phyloP scores from a whole-genome alignment of 37 sponge, comb jelly and placozoan genomes.

The Petrosia ficiformis region DNA sequence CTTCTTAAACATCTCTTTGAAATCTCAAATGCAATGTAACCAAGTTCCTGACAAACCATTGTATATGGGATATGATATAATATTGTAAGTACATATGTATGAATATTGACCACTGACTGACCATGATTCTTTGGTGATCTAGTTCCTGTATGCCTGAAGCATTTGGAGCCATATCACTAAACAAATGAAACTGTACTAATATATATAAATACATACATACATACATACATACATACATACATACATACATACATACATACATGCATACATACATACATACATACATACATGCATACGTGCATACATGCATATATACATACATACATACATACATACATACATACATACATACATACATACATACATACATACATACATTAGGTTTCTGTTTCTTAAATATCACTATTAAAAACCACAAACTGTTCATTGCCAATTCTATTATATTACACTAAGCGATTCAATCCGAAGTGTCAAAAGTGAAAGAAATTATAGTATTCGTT shows the following conservation, averaged over 20 bases:
- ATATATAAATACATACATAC: background rate
- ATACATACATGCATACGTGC: too few relatives aligned
- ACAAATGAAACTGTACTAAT: background rate
- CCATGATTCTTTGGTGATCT: constrained; percentile 80
- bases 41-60: constrained; percentile 35
- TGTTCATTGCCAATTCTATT: too few relatives aligned
- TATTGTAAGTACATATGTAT: background rate
- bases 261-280: too few relatives aligned
- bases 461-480: too few relatives aligned
- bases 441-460: too few relatives aligned
- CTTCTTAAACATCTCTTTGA: constrained; percentile 18
- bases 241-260: background rate
- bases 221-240: background rate
- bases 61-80: background rate
- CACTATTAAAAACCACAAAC: too few relatives aligned
- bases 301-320: too few relatives aligned
- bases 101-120: background rate
- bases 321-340: too few relatives aligned
- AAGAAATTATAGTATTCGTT: too few relatives aligned
- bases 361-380: too few relatives aligned
- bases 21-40: constrained; percentile 31
- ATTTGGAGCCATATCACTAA: constrained; percentile 91
- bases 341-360: too few relatives aligned
- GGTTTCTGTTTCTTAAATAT: too few relatives aligned
- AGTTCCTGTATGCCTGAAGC: constrained; percentile 61